Evolutionary conservation across 2,797 vertebrate species (phyloP).

Genomic region (Clarias fuscus): DNA sequence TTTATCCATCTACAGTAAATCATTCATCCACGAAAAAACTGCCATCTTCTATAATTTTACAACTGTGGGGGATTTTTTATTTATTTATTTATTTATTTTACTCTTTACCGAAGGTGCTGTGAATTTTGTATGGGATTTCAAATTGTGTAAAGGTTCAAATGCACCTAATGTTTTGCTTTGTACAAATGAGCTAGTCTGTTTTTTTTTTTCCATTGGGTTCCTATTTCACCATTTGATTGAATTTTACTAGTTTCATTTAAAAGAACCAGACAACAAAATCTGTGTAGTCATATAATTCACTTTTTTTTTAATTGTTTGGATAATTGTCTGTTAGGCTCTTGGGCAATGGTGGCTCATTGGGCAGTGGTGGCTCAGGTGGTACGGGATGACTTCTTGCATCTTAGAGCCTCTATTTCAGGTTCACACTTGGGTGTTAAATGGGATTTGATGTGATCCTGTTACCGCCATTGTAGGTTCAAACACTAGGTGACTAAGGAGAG

Average conservation of each 20-base stretch:
- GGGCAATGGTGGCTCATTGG: too few relatives aligned
- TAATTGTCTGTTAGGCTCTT: background rate
- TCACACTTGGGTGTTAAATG: background rate
- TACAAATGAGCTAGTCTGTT: background rate
- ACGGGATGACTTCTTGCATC: background rate
- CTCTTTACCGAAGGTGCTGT: background rate
- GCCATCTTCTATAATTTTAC: background rate
- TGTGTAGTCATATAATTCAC: background rate
- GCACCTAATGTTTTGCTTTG: background rate
- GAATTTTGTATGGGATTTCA: background rate
- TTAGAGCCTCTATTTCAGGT: background rate
- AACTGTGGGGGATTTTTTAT: background rate
- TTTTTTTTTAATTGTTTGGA: background rate
- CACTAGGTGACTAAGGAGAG: background rate
- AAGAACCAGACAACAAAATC: background rate
- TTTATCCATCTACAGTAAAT: background rate
- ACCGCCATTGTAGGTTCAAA: background rate
- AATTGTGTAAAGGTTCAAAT: background rate
- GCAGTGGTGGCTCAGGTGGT: background rate
- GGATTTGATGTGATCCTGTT: background rate
- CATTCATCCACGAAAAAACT: background rate
- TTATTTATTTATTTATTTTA: background rate
- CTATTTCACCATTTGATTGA: background rate
- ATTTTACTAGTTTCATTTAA: background rate
- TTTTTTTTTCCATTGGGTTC: background rate